A percentile compares a stretch with the other conserved stretches of the same genome.
These are phyloP conservation scores for Endomychus coccineus DNA, from an alignment of 2,888 invertebrate species.

Conservation along the genomic window DNA sequence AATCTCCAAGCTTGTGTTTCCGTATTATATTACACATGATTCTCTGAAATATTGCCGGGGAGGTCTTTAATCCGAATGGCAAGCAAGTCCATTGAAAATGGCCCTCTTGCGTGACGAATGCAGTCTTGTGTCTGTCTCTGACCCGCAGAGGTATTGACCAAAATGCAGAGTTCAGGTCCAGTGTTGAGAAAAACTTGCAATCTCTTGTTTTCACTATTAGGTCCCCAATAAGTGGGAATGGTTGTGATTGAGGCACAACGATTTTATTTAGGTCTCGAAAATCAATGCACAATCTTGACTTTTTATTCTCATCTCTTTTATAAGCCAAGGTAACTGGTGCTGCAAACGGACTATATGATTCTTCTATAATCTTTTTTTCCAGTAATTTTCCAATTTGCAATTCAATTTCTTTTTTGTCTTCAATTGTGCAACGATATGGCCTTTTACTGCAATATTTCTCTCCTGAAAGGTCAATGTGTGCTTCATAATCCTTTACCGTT, in stretches of 20 bases:
- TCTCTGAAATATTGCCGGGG: slow-evolving; percentile 22
- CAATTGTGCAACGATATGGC: too few relatives aligned
- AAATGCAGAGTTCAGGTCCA: slow-evolving; percentile 34
- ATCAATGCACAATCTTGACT: slow-evolving; percentile 19
- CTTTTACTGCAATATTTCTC: too few relatives aligned
- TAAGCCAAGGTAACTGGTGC: slow-evolving; percentile 16
- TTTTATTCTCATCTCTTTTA: slow-evolving; percentile 19
- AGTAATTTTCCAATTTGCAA: too few relatives aligned
- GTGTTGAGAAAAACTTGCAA: slow-evolving; percentile 1
- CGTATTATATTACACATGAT: slow-evolving; percentile 18
- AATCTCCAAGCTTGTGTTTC: slow-evolving; percentile 17
- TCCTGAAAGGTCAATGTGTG: too few relatives aligned
- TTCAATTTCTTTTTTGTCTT: too few relatives aligned
- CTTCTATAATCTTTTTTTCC: too few relatives aligned
- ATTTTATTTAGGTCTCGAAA: too few relatives aligned
- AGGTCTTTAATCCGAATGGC: slow-evolving; percentile 20
- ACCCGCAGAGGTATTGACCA: slow-evolving; percentile 35
- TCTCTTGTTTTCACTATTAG: too few relatives aligned
- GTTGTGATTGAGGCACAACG: slow-evolving; percentile 3
- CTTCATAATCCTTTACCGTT: too few relatives aligned
- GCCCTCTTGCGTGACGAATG: slow-evolving; percentile 18
- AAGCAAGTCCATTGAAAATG: slow-evolving; percentile 21
- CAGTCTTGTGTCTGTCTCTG: slow-evolving; percentile 23
- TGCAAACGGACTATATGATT: slow-evolving; percentile 23
- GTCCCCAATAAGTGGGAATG: slow-evolving; percentile 11